phyloP scores from a whole-genome alignment of 2,797 vertebrate species.

The Heterohyrax brucei region DNA sequence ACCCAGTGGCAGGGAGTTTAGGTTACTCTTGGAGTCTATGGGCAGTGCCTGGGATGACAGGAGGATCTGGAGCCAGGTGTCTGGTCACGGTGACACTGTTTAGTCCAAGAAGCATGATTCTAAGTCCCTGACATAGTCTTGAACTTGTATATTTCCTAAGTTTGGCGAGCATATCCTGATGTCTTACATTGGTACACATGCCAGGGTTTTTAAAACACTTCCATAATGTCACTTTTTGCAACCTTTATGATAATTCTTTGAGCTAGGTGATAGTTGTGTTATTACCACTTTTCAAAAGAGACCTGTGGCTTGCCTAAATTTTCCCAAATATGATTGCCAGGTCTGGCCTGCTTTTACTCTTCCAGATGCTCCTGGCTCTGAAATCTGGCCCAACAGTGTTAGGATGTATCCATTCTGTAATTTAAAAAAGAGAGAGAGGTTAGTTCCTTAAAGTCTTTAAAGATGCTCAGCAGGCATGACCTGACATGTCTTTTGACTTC shows the following conservation, averaged over 20 bases:
- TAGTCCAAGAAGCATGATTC: neutral
- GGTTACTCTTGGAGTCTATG: neutral
- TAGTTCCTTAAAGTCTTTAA: constrained; percentile 6
- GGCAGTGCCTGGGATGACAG: neutral
- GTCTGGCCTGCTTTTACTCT: neutral
- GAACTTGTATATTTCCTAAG: neutral
- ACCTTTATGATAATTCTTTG: neutral
- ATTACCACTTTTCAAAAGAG: neutral
- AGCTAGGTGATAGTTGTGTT: neutral
- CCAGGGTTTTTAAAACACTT: neutral
- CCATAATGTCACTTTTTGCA: neutral
- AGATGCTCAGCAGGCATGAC: neutral
- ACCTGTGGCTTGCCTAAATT: neutral
- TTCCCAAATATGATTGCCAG: neutral
- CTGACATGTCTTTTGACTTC: constrained; percentile 24
- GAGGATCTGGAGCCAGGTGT: neutral
- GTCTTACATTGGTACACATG: neutral
- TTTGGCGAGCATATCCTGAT: neutral
- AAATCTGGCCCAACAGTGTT: neutral
- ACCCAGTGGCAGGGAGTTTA: neutral
- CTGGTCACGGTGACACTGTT: neutral
- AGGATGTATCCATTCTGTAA: neutral
- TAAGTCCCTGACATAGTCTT: neutral
- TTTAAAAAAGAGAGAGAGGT: neutral
- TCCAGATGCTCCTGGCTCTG: neutral